A percentile compares a stretch with the other conserved stretches of the same genome.
These are phyloP conservation scores for Ophioninae sp. DNA, from an alignment of 2,888 invertebrate species.

Conservation along the genomic window DNA sequence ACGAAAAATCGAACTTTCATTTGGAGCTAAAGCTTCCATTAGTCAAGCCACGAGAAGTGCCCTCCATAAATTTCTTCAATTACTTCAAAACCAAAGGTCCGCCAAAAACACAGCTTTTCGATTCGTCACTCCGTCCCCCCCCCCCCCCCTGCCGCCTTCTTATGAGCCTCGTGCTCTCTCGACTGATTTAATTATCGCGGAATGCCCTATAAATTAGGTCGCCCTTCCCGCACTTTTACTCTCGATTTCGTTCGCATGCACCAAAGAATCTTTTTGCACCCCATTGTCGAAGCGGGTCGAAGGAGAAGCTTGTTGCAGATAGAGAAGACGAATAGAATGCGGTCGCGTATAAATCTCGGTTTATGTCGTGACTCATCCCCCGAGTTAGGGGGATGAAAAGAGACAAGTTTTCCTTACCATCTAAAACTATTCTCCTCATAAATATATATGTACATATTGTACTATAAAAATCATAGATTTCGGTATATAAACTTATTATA, in stretches of 20 bases:
- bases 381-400: slow-evolving; percentile 34
- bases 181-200: slow-evolving; percentile 38
- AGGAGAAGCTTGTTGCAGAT: slow-evolving; percentile 22
- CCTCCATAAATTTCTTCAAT: slow-evolving; percentile 16
- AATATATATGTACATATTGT: neutral
- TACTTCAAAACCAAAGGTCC: neutral
- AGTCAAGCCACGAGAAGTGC: neutral
- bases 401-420: slow-evolving; percentile 43
- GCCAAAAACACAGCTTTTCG: neutral
- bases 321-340: slow-evolving; percentile 14
- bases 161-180: slow-evolving; percentile 4
- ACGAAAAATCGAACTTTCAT: neutral
- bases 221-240: slow-evolving; percentile 48
- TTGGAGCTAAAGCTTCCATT: neutral
- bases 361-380: slow-evolving; percentile 52
- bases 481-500: too few species aligned
- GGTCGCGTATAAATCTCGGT: slow-evolving; percentile 55
- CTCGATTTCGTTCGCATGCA: slow-evolving; percentile 32
- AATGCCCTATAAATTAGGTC: slow-evolving; percentile 30
- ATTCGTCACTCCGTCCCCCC: neutral
- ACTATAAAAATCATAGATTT: too few species aligned
- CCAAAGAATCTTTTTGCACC: neutral
- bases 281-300: neutral
- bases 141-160: neutral
- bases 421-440: slow-evolving; percentile 24